Base-by-base conservation (phyloP, 2,113 vertebrate species). In the Nibea albiflora region DNA sequence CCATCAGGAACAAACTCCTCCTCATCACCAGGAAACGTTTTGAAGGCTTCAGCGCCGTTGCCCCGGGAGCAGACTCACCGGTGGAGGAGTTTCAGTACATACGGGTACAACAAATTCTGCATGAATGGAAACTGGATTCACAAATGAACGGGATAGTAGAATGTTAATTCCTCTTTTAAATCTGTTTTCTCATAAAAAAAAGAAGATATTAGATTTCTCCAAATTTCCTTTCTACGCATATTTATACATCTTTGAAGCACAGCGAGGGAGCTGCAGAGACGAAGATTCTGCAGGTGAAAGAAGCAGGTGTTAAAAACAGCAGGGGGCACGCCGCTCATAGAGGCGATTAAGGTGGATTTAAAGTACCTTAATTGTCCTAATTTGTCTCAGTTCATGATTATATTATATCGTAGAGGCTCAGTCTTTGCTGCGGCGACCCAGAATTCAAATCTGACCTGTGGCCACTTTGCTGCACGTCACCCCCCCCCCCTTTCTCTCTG, bases 71-170 rank as follows among this genome's bases (percentile, higher is more conserved):
- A 0, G 96, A 98, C 77, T 98, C 97, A 0, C 98, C 98, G 0
- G 95, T 98, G 46, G 98, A 99, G 73, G 97, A 99, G 89, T 99
- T 99, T 94, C 98, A 99, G 89, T 99, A 99, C 92, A 99, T 99
- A 90, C 93, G 98, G 96, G 98, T 99, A 85, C 49, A 44, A 22
- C 12, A 42, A 19, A 14, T 3, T 65, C 54, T 5, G 24, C 12
- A 65, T 7, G 9, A 14, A 57, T 19, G 11, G 14, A 39, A 61
- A 19, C 12, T 20, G 2, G 4, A 67, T 28, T 49, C 24, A 64
- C 47, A 11, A 53, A 44, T 70, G 7, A 47, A 9, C 7, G 9
- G 6, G 11, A 10, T 44, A 26, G 28, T 15, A 49, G 0, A 60
- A 11, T n/a, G 5, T 49, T 4, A 10, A 50, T 15, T 61, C 5